Evolutionary conservation across 2,888 invertebrate genomes (phyloP).

Genomic region (Drosophila paranaensis): DNA sequence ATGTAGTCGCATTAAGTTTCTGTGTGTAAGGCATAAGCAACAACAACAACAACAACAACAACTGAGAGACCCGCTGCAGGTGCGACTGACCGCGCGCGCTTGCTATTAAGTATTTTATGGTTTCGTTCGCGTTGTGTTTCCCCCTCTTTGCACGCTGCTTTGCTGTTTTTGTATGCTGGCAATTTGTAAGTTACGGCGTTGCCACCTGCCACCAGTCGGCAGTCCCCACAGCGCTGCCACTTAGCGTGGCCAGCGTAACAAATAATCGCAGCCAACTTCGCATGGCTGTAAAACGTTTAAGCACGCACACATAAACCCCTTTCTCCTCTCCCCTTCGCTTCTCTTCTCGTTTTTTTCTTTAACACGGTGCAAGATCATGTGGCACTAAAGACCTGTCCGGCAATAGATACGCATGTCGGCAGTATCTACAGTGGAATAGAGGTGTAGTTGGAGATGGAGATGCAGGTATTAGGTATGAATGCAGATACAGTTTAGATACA

Average conservation of each 20-base stretch:
- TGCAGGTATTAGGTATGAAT: no score
- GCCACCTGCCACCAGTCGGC: slow-evolving; percentile 14
- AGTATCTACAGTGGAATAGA: slow-evolving; percentile 12
- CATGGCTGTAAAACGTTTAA: slow-evolving; percentile 31
- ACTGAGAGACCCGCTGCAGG: slow-evolving; percentile 15
- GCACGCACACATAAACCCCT: slow-evolving; percentile 1
- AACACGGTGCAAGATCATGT: slow-evolving; percentile 17
- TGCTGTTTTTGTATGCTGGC: slow-evolving; percentile 10
- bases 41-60: slow-evolving; percentile 16
- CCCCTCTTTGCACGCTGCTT: slow-evolving; percentile 51
- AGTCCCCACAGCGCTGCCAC: slow-evolving; percentile 24
- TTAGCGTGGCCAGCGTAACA: slow-evolving; percentile 7
- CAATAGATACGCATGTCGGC: background rate
- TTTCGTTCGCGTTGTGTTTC: slow-evolving; percentile 47
- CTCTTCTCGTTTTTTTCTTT: background rate
- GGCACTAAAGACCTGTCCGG: slow-evolving; percentile 3
- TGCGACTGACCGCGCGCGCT: slow-evolving; percentile 57
- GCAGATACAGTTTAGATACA: no score
- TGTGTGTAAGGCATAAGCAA: slow-evolving; percentile 10
- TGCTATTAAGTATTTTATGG: slow-evolving; percentile 70
- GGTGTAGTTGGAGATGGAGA: background rate
- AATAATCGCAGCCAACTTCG: slow-evolving; percentile 30
- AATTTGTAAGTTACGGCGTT: slow-evolving; percentile 22
- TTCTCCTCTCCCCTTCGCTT: background rate
- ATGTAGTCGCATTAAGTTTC: slow-evolving; percentile 6